Base-by-base conservation (phyloP, 2,888 invertebrate genomes). In the Microctonus hyperodae region DNA sequence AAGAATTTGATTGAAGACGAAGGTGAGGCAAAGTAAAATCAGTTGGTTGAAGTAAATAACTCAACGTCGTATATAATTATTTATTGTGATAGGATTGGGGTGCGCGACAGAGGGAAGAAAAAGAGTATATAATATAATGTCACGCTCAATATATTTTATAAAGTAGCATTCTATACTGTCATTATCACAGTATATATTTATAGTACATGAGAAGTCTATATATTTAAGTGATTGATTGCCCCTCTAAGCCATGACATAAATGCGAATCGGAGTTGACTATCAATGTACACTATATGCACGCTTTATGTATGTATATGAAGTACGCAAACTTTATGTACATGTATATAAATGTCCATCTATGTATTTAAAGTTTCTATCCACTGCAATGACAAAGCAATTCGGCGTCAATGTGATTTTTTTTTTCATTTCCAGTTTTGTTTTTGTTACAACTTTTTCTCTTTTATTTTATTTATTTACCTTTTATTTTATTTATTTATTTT, bases 1-100 rank as follows among this genome's bases (percentile, higher is more conserved):
- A 44, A 16, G 16, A 16, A 44, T 44, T 44, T 44, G 44, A 44
- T 44, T 44, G 44, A 28, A 55, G 31, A 31, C 13, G 55, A 55
- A 55, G 55, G 55, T n/a, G 55, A 55, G 55, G 55, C 55, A 55
- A 20, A 7, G 16, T 55, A 25, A 55, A 33, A 51, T 51, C 51
- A 22, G 51, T 51, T 51, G 51, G 10, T 9, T 22, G 11, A 23
- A 23, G 22, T 51, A 51, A 23, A 51, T 25, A 51, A 51, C 51
- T 23, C 51, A 51, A 22, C 25, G 25, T 13, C 51, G n/a, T 55
- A 55, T 55, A 28, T 23, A 55, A 55, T 28, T 51, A 51, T 51
- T 51, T 51, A 51, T 51, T 25, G 25, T 53, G 23, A 11, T 5
- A 25, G 53, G 53, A 53, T 23, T 25, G 53, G n/a, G 23, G 25